phyloP scores from a whole-genome alignment of 2,113 vertebrate genomes.

The Notarius lentiginosus region DNA sequence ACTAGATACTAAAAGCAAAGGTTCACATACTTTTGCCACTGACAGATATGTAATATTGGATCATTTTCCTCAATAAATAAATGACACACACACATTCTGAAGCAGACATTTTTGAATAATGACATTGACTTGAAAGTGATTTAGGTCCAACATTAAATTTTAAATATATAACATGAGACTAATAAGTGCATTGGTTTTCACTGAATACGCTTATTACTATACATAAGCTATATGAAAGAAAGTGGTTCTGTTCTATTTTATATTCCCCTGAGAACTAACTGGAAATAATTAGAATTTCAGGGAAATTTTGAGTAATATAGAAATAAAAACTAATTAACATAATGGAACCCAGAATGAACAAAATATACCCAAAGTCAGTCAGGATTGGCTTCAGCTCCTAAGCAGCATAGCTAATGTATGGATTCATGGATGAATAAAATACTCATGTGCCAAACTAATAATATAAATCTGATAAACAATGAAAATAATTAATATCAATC shows the following conservation, averaged over 20 bases:
- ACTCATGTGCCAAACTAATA: neutral
- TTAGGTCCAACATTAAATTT: neutral
- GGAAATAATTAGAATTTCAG: neutral
- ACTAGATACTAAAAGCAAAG: too few relatives aligned
- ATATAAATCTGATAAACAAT: neutral
- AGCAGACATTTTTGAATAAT: neutral
- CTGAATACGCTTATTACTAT: neutral
- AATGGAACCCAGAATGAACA: too few relatives aligned
- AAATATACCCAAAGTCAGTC: too few relatives aligned
- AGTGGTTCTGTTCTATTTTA: neutral
- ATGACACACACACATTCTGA: too few relatives aligned
- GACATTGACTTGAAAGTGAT: neutral
- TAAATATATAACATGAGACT: neutral
- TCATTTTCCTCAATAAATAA: too few relatives aligned
- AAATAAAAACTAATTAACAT: too few relatives aligned
- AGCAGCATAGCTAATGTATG: too few relatives aligned
- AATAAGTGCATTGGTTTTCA: neutral
- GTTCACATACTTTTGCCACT: too few relatives aligned
- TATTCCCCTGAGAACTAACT: neutral
- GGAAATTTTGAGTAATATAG: neutral
- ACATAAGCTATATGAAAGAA: neutral
- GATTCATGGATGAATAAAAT: too few relatives aligned
- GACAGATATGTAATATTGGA: too few relatives aligned
- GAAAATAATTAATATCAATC: neutral
- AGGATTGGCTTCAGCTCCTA: too few relatives aligned